phyloP scores from a whole-genome alignment of 2,797 vertebrate genomes.

The Lophius americanus region DNA sequence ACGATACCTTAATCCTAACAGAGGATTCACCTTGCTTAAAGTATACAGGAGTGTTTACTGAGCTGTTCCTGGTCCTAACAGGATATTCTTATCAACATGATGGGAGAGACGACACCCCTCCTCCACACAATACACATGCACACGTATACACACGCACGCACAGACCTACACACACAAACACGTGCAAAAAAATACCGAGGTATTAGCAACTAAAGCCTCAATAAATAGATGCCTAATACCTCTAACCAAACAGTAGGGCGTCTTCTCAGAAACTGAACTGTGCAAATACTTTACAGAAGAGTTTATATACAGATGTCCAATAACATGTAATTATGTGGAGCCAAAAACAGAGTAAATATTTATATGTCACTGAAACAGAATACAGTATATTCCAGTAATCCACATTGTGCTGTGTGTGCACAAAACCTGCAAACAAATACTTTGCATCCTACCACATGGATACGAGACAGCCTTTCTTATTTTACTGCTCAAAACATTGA shows the following conservation, averaged over 20 bases:
- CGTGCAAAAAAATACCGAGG: constrained; percentile 16
- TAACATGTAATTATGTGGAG: constrained; percentile 1
- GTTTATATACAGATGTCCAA: constrained; percentile 40
- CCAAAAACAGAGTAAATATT: constrained; percentile 44
- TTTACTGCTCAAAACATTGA: constrained; percentile 1
- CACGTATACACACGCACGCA: constrained; percentile 18
- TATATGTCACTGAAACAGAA: constrained; percentile 10
- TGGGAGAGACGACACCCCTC: constrained; percentile 39
- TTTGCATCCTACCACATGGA: constrained; percentile 10
- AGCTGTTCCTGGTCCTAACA: constrained; percentile 65
- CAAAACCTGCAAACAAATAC: constrained; percentile 15
- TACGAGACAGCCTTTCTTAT: not conserved
- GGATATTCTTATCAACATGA: constrained; percentile 64
- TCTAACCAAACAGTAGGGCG: constrained; percentile 53
- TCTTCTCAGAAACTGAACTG: constrained; percentile 34
- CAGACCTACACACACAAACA: constrained; percentile 13
- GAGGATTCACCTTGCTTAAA: constrained; percentile 44
- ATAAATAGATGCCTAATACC: constrained; percentile 28
- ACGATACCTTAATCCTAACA: constrained; percentile 25
- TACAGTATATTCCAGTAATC: constrained; percentile 2
- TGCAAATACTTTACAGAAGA: constrained; percentile 43
- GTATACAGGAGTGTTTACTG: constrained; percentile 69
- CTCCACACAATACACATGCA: constrained; percentile 12
- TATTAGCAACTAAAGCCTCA: constrained; percentile 29
- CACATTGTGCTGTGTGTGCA: constrained; percentile 9